These are phyloP conservation scores for Spisula solida DNA, from an alignment of 2,888 invertebrate species.

Conservation along the genomic window DNA sequence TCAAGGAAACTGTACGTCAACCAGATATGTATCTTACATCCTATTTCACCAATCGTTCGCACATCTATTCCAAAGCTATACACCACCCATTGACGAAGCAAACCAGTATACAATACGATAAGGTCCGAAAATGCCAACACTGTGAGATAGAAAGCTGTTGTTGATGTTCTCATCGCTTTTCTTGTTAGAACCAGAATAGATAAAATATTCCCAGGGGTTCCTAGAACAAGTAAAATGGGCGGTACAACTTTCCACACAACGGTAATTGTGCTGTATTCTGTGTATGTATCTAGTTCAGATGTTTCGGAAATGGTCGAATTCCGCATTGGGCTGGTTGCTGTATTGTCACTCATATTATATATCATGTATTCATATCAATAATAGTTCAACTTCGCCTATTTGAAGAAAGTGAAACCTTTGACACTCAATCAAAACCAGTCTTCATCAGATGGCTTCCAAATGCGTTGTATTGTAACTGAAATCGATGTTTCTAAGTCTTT, in stretches of 20 bases:
- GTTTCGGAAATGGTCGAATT: too few species aligned
- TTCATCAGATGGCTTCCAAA: too few species aligned
- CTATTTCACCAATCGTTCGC: constrained; percentile 61
- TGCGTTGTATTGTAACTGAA: too few species aligned
- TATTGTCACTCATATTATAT: too few species aligned
- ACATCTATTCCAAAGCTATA: constrained; percentile 72
- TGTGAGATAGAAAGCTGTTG: constrained; percentile 78
- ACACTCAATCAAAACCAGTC: too few species aligned
- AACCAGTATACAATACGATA: constrained; percentile 79
- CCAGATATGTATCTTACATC: constrained; percentile 78
- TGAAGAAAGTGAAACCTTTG: too few species aligned
- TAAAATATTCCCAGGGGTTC: constrained; percentile 82
- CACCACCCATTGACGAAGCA: constrained; percentile 77
- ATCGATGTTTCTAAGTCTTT: too few species aligned
- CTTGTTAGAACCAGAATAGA: constrained; percentile 76
- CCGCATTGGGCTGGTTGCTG: too few species aligned
- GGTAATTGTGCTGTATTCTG: constrained; percentile 63
- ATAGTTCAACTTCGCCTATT: too few species aligned
- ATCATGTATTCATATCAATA: too few species aligned
- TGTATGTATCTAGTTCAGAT: constrained; percentile 16
- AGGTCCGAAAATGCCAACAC: constrained; percentile 79
- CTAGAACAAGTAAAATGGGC: constrained; percentile 79
- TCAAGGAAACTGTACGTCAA: constrained; percentile 79
- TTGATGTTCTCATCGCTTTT: constrained; percentile 73
- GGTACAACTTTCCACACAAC: constrained; percentile 75